Conservation (phyloP, 2,113 vertebrate species). For the Gymnorhina tibicen region DNA sequence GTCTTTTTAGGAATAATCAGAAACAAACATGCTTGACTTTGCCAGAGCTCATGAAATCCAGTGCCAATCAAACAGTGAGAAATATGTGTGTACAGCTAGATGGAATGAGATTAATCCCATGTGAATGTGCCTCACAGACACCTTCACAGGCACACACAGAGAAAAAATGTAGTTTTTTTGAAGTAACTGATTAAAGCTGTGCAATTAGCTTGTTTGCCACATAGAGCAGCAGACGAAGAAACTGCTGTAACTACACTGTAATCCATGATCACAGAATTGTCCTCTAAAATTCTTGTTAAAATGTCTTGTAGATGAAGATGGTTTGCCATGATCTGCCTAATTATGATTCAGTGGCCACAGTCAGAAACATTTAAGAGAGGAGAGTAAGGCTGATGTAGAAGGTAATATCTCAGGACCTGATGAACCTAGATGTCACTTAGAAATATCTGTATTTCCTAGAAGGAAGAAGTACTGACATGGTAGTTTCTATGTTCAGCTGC, state of each 20-base stretch:
- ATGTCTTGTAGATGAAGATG: background rate
- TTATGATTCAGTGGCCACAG: background rate
- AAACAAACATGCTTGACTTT: background rate
- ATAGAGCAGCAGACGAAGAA: background rate
- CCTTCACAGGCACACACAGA: background rate
- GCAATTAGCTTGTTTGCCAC: background rate
- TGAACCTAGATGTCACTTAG: background rate
- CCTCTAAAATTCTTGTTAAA: background rate
- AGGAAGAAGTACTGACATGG: background rate
- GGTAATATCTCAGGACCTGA: background rate
- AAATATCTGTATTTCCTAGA: background rate
- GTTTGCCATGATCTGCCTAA: background rate
- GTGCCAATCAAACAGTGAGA: background rate
- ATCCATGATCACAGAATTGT: background rate
- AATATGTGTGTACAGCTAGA: background rate
- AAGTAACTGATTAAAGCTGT: background rate
- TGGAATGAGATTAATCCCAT: background rate
- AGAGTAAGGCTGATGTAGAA: background rate
- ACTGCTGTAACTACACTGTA: background rate
- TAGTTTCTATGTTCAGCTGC: background rate
- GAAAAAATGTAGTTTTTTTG: background rate
- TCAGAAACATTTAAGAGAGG: background rate
- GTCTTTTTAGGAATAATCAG: background rate
- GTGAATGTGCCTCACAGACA: background rate
- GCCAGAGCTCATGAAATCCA: background rate